Conservation (phyloP, 2,797 vertebrate species). For the Rhynchotus rufescens region DNA sequence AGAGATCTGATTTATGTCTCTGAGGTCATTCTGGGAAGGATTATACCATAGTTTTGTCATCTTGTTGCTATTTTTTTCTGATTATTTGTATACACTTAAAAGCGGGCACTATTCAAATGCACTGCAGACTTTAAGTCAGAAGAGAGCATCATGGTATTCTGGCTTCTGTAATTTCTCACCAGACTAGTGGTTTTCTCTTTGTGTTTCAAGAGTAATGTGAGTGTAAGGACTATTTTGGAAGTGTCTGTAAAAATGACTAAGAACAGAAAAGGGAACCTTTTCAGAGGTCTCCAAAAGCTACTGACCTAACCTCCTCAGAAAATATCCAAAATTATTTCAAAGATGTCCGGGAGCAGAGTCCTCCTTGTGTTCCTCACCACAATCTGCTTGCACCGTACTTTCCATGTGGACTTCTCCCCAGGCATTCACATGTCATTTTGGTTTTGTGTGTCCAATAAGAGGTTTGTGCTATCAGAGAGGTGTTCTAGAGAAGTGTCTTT, state of each 20-base stretch:
- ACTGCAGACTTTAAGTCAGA: not conserved
- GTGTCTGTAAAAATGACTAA: constrained; percentile 1
- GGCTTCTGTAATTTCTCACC: constrained; percentile 2
- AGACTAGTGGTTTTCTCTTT: constrained; percentile 34
- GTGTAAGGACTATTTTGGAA: constrained; percentile 12
- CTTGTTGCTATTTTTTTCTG: constrained; percentile 55
- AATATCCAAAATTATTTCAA: not conserved
- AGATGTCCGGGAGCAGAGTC: not conserved
- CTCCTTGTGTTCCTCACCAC: not conserved
- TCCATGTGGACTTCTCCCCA: not conserved
- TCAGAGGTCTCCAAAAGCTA: not conserved
- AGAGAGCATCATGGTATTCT: not conserved
- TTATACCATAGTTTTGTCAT: not conserved
- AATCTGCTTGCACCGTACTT: not conserved
- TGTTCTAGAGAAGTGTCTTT: not conserved
- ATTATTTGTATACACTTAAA: constrained; percentile 46
- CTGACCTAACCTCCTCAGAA: not conserved
- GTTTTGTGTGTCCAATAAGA: not conserved
- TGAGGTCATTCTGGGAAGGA: constrained; percentile 56
- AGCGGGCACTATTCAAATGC: not conserved
- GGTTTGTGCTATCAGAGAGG: not conserved
- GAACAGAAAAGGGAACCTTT: not conserved
- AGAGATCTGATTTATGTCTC: constrained; percentile 44
- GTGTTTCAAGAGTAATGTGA: constrained; percentile 24
- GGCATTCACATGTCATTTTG: not conserved